Conservation (phyloP, 2,113 vertebrate genomes). For the Sminthopsis crassicaudata region DNA sequence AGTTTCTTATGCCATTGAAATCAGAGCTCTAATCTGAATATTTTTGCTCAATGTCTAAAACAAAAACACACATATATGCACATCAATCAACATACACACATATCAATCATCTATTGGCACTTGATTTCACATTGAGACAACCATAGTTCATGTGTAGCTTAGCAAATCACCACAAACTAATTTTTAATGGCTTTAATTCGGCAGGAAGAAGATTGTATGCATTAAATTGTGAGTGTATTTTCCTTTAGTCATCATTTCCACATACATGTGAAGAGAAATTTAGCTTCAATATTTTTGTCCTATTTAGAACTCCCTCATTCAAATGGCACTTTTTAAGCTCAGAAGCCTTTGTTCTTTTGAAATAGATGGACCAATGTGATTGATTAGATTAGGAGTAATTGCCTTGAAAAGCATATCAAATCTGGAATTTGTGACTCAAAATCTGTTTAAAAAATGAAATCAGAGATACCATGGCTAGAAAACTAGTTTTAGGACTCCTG, state of each 20-base stretch:
- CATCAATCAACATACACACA: neutral
- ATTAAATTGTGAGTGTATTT: neutral
- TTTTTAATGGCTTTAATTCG: neutral
- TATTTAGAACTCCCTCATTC: neutral
- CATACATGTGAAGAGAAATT: neutral
- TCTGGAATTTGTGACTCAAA: neutral
- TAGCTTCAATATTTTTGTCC: conserved; percentile 8
- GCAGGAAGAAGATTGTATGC: neutral
- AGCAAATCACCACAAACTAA: neutral
- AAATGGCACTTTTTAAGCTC: neutral
- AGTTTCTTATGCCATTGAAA: neutral
- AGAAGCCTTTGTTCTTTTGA: neutral
- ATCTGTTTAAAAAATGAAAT: neutral
- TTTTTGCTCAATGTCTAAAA: neutral
- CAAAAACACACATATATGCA: neutral
- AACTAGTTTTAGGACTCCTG: neutral
- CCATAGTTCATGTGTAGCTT: neutral
- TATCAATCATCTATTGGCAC: neutral
- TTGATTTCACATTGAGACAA: neutral
- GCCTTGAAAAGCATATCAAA: neutral
- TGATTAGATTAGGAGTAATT: neutral
- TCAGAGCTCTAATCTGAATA: neutral
- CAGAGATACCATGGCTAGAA: neutral
- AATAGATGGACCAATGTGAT: neutral
- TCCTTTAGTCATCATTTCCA: neutral